These are phyloP conservation scores for Anguilla megastoma DNA, from an alignment of 2,797 vertebrate species.

Conservation along the genomic window DNA sequence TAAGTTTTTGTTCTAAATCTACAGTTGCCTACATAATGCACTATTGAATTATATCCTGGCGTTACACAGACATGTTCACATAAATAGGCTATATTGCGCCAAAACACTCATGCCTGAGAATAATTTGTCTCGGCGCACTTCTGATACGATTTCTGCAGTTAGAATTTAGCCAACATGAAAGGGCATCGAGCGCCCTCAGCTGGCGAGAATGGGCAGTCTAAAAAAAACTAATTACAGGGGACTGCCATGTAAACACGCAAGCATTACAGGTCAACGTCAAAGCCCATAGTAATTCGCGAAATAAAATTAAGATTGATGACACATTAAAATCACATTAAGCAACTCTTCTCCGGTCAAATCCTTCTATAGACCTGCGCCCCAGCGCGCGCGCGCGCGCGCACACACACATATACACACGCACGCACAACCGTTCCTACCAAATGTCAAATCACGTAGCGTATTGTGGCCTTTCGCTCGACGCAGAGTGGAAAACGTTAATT, in stretches of 20 bases:
- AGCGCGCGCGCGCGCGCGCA: no score
- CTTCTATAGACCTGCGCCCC: not conserved
- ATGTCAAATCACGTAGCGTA: not conserved
- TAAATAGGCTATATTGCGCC: not conserved
- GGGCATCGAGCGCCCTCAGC: constrained; percentile 15
- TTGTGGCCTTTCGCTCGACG: not conserved
- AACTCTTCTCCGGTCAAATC: not conserved
- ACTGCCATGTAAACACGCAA: not conserved
- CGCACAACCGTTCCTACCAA: not conserved
- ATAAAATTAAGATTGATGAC: not conserved
- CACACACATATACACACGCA: no score
- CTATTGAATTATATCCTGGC: not conserved
- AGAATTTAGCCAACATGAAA: not conserved
- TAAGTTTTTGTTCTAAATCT: not conserved
- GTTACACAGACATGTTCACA: not conserved
- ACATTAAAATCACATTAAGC: not conserved
- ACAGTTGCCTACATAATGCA: not conserved
- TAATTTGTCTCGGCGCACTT: not conserved
- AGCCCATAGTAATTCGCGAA: not conserved
- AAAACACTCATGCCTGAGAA: not conserved
- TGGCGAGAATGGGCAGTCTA: not conserved
- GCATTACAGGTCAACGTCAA: not conserved
- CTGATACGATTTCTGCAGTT: not conserved
- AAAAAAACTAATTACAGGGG: not conserved
- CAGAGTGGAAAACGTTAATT: not conserved